Conservation (phyloP, 2,888 invertebrate species). For the Amiota communis region DNA sequence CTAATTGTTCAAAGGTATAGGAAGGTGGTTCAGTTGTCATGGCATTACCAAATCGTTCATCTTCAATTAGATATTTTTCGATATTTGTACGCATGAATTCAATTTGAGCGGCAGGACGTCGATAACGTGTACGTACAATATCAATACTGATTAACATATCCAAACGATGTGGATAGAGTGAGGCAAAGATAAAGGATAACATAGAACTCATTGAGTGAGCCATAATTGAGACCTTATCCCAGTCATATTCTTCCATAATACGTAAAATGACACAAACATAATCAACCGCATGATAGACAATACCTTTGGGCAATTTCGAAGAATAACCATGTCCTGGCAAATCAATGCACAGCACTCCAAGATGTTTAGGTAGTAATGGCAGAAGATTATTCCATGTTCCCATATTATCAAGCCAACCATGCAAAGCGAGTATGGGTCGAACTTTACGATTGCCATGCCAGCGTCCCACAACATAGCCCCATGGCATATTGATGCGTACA, state of each 20-base stretch:
- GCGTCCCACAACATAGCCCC: slow-evolving; percentile 81
- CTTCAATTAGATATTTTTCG: slow-evolving; percentile 74
- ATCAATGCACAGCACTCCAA: slow-evolving; percentile 78
- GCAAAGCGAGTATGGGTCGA: slow-evolving; percentile 81
- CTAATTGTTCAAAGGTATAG: slow-evolving; percentile 78
- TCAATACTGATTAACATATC: slow-evolving; percentile 72
- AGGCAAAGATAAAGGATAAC: slow-evolving; percentile 77
- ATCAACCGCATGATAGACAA: slow-evolving; percentile 71
- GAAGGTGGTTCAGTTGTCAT: slow-evolving; percentile 75
- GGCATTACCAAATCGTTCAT: slow-evolving; percentile 68
- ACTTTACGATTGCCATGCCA: slow-evolving; percentile 80
- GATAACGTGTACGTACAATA: slow-evolving; percentile 58
- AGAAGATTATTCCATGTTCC: slow-evolving; percentile 82
- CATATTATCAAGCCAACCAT: slow-evolving; percentile 88
- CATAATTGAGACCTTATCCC: slow-evolving; percentile 80
- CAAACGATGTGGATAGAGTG: slow-evolving; percentile 74
- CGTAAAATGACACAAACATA: slow-evolving; percentile 75
- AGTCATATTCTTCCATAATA: slow-evolving; percentile 78
- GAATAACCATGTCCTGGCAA: slow-evolving; percentile 83
- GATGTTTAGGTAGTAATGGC: slow-evolving; percentile 76
- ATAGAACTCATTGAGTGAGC: slow-evolving; percentile 82
- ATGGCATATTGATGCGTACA: slow-evolving; percentile 79
- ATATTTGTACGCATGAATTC: slow-evolving; percentile 65
- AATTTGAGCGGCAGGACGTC: slow-evolving; percentile 53
- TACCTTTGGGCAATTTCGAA: slow-evolving; percentile 79